Evolutionary conservation across 2,113 vertebrate genomes (phyloP).

Genomic region (Anarrhichthys ocellatus): DNA sequence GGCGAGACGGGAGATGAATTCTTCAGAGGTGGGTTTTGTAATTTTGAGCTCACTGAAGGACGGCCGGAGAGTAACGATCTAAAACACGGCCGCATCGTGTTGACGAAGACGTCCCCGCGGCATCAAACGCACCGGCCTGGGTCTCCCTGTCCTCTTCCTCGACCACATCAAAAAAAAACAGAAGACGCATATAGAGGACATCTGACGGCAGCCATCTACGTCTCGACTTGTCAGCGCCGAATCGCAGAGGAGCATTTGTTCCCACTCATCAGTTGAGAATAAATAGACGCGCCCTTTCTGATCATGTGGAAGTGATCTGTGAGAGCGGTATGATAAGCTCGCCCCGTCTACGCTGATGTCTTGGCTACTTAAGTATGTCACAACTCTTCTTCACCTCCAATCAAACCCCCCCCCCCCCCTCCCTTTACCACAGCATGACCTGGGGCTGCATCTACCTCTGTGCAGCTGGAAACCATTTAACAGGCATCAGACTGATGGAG

Average conservation of each 20-base stretch:
- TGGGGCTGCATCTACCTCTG: slow-evolving; percentile 4
- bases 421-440: slow-evolving; percentile 15
- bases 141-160: slow-evolving; percentile 14
- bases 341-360: slow-evolving; percentile 11
- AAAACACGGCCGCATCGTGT: slow-evolving; percentile 33
- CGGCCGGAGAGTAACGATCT: slow-evolving; percentile 37
- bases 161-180: slow-evolving; percentile 64
- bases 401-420: slow-evolving; percentile 4
- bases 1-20: slow-evolving; percentile 27
- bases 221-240: slow-evolving; percentile 66
- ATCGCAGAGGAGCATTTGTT: slow-evolving; percentile 51
- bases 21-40: slow-evolving; percentile 33
- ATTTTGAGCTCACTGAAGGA: slow-evolving; percentile 44
- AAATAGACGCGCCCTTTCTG: slow-evolving; percentile 57
- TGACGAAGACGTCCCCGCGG: slow-evolving; percentile 23
- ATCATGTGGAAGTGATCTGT: slow-evolving; percentile 36
- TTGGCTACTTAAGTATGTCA: slow-evolving; percentile 22
- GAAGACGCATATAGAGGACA: slow-evolving; percentile 25
- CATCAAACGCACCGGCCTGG: slow-evolving; percentile 35
- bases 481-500: slow-evolving; percentile 51
- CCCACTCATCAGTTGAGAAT: slow-evolving; percentile 68
- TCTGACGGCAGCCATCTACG: slow-evolving; percentile 31
- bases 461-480: slow-evolving; percentile 62
- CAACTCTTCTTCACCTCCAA: slow-evolving; percentile 18
- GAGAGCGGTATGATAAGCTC: slow-evolving; percentile 38